A percentile compares a stretch with the other conserved stretches of the same genome.
phyloP scores from a whole-genome alignment of 2,113 vertebrate species.

The Chlorodrepanis virens region DNA sequence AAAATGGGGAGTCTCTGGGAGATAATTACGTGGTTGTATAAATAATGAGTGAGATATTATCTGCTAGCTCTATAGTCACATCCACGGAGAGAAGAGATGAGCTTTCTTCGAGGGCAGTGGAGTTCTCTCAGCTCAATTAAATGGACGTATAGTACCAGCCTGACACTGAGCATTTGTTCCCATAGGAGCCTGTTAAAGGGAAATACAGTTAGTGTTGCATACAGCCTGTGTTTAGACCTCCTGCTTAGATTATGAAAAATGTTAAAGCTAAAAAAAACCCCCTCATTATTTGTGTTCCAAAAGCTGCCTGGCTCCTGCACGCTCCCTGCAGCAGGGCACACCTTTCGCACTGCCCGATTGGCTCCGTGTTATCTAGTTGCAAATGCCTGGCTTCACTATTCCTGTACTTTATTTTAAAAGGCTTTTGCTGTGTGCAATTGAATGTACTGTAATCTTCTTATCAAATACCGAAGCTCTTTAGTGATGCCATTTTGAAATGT shows the following conservation, averaged over 20 bases:
- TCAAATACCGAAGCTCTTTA: slow-evolving; percentile 58
- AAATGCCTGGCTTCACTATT: slow-evolving; percentile 8
- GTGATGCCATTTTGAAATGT: slow-evolving; percentile 54
- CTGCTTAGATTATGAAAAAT: slow-evolving; percentile 41
- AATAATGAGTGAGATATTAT: slow-evolving; percentile 59
- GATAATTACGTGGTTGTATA: slow-evolving; percentile 58
- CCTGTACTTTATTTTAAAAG: slow-evolving; percentile 54
- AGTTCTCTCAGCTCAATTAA: slow-evolving; percentile 59
- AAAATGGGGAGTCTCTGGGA: slow-evolving; percentile 23
- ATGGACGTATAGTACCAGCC: slow-evolving; percentile 45
- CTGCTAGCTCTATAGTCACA: slow-evolving; percentile 10
- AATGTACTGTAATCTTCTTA: slow-evolving; percentile 64
- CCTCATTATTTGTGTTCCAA: slow-evolving; percentile 24
- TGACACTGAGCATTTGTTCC: slow-evolving; percentile 60
- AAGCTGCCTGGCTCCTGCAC: neutral
- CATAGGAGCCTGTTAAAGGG: slow-evolving; percentile 51
- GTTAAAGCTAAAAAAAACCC: slow-evolving; percentile 2
- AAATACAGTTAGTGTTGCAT: slow-evolving; percentile 50
- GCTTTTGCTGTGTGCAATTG: slow-evolving; percentile 46
- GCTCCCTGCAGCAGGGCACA: neutral
- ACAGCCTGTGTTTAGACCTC: slow-evolving; percentile 57
- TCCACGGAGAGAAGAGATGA: slow-evolving; percentile 38
- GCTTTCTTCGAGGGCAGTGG: slow-evolving; percentile 33
- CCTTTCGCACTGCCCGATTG: slow-evolving; percentile 33
- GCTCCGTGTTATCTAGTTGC: slow-evolving; percentile 35